Evolutionary conservation across 2,797 vertebrate species (phyloP).

Genomic region (Parambassis ranga): DNA sequence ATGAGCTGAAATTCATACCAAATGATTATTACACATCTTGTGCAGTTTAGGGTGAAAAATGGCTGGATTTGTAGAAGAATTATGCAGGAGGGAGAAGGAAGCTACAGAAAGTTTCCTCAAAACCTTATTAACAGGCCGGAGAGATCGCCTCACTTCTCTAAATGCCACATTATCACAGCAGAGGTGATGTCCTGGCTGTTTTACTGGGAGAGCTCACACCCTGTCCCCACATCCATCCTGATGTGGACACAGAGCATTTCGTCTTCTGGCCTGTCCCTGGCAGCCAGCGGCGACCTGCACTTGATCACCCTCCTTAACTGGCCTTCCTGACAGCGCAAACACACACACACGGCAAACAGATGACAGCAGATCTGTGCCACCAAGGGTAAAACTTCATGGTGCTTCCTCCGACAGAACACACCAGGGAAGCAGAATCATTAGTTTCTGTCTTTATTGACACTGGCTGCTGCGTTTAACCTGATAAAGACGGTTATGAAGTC

Average conservation of each 20-base stretch:
- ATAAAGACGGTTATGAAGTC: conserved; percentile 52
- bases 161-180: conserved; percentile 27
- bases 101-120: conserved; percentile 21
- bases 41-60: conserved; percentile 1
- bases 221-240: conserved; percentile 30
- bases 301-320: conserved; percentile 51
- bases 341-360: conserved; percentile 1
- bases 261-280: conserved; percentile 37
- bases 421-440: conserved; percentile 18
- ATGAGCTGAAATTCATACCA: conserved; percentile 5
- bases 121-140: conserved; percentile 15
- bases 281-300: conserved; percentile 16
- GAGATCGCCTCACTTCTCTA: background rate
- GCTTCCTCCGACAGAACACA: background rate
- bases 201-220: conserved; percentile 12
- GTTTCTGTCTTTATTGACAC: conserved; percentile 26
- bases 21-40: background rate
- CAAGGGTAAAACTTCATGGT: background rate
- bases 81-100: too few species aligned
- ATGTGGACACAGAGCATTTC: conserved; percentile 9
- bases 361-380: background rate
- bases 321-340: conserved; percentile 25
- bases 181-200: conserved; percentile 43
- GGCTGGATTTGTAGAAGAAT: background rate
- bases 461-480: conserved; percentile 47